Base-by-base conservation (phyloP, 1,140 invertebrate genomes). In the Drosophila kohkoa region DNA sequence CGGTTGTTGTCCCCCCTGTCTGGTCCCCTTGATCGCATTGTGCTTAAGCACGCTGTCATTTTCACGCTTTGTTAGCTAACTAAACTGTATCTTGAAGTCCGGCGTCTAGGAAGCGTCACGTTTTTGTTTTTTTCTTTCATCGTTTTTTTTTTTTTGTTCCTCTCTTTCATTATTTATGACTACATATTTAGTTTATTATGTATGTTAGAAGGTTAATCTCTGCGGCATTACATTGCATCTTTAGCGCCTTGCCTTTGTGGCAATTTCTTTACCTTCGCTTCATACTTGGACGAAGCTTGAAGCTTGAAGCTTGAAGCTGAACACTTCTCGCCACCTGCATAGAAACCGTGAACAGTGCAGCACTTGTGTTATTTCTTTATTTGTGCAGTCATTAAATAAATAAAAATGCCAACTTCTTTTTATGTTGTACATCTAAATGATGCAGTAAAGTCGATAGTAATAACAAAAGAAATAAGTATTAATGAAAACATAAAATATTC, bases 11-110 rank as follows among this genome's bases (percentile, higher is more conserved):
- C 11, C 25, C 1, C 28, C 5, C 13, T 32, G 30, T 13, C 38
- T 16, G 8, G 8, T 30, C 51, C 51, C 35, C 16, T 43, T 25
- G 67, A 13, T 28, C 52, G 59, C 73, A 71, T 75, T 75, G 73
- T 75, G 70, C 64, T 59, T 64, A 46, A 48, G 76, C 75, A 66
- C 68, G 75, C 81, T 81, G 86, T 81, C 78, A 79, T 88, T 88
- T 88, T 88, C 81, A 88, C 86, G 85, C 86, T 90, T 88, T 88
- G 85, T 88, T 88, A 85, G 85, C 86, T 72, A 81, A 77, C 85
- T 85, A 90, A 88, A 88, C 85, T 90, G 83, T 89, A 75, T 46
- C 38, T 74, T 15, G 8, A 55, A 55, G 71, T 68, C 64, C 65
- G 57, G 64, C 43, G 64, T 75, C 66, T 58, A 79, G 82, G 80